Conservation (phyloP, 2,113 vertebrate species). For the Galbula dea region DNA sequence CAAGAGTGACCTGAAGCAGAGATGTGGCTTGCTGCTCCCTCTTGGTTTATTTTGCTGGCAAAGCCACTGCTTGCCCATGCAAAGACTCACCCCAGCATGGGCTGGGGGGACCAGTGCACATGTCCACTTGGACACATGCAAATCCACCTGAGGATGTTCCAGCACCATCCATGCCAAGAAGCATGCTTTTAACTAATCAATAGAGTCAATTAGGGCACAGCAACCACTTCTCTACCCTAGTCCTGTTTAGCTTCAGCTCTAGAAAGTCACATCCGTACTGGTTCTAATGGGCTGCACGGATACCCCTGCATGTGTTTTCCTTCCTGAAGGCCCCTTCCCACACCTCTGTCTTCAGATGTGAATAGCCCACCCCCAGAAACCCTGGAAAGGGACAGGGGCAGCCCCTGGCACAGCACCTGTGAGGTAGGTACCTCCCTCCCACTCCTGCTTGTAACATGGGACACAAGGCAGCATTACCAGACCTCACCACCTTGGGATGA, state of each 20-base stretch:
- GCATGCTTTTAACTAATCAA: not conserved
- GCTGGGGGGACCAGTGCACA: not conserved
- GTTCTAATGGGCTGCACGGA: not conserved
- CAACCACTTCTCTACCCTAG: not conserved
- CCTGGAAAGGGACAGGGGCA: not conserved
- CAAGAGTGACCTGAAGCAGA: not conserved
- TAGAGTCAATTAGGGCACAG: not conserved
- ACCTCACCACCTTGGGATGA: not conserved
- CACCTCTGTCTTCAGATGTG: not conserved
- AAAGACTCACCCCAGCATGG: not conserved
- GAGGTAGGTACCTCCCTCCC: not conserved
- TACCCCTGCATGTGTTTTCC: not conserved
- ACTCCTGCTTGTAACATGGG: rapidly evolving
- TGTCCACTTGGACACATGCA: not conserved
- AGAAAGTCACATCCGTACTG: not conserved
- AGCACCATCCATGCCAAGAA: not conserved
- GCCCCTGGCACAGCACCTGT: rapidly evolving
- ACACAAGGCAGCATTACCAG: rapidly evolving
- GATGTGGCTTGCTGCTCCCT: not conserved
- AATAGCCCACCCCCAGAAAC: not conserved
- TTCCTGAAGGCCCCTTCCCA: not conserved
- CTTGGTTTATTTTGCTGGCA: not conserved
- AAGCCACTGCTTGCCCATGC: not conserved
- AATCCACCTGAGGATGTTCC: not conserved
- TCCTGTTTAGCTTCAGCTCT: not conserved